These are phyloP conservation scores for Saccopteryx bilineata DNA, from an alignment of 2,113 vertebrate species.

Conservation along the genomic window DNA sequence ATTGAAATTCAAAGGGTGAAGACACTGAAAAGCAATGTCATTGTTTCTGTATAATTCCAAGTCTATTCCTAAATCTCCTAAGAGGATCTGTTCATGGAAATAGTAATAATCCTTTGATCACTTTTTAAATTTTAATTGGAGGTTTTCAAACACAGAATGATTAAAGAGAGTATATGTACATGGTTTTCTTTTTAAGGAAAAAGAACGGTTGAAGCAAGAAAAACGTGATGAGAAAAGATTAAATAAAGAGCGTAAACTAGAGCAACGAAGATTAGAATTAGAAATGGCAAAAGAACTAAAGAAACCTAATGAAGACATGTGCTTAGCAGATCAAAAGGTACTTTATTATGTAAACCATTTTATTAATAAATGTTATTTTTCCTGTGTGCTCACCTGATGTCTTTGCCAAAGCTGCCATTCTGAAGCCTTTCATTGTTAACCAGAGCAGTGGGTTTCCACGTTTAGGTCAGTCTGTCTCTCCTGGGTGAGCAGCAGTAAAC, in stretches of 20 bases:
- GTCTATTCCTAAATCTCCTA: conserved; percentile 42
- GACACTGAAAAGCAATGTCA: not conserved
- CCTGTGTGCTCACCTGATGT: conserved; percentile 42
- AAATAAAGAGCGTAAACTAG: conserved; percentile 96
- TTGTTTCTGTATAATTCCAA: conserved; percentile 48
- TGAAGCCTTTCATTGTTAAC: not conserved
- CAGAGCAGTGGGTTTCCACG: not conserved
- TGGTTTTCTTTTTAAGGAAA: conserved; percentile 91
- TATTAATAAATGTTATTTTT: conserved; percentile 51
- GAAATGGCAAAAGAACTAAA: conserved; percentile 97
- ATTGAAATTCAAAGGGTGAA: conserved; percentile 47
- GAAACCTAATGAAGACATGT: conserved; percentile 98
- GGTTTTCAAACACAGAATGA: conserved; percentile 70
- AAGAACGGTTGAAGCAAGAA: conserved; percentile 95
- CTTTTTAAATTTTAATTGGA: conserved; percentile 55
- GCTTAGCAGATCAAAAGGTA: conserved; percentile 97
- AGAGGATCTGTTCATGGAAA: conserved; percentile 30
- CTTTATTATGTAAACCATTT: conserved; percentile 48
- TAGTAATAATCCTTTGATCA: not conserved
- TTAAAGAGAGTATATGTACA: conserved; percentile 27
- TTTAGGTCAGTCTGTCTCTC: not conserved
- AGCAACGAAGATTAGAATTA: conserved; percentile 94
- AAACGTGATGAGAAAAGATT: conserved; percentile 96
- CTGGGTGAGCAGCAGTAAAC: not conserved
- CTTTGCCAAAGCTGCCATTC: not conserved